Percentiles rank a stretch among this genome's conserved stretches.
These are phyloP conservation scores for Neodiprion lecontei DNA, from an alignment of 1,140 invertebrate genomes.

Conservation along the genomic window DNA sequence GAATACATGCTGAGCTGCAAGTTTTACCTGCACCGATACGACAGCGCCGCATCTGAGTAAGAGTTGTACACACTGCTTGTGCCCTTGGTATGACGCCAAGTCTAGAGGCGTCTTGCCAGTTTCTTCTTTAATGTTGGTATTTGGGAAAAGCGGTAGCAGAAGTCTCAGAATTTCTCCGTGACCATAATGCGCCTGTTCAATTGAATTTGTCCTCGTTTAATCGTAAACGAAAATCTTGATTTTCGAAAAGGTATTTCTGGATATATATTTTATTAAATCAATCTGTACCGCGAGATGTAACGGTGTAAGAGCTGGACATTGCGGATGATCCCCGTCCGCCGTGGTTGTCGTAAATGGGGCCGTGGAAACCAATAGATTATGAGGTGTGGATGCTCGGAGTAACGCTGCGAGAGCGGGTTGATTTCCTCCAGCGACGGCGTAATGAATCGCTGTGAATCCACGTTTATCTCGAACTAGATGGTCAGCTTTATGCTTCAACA, in stretches of 20 bases:
- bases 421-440: constrained; percentile 62
- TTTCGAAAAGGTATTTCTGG: constrained; percentile 22
- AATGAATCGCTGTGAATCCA: constrained; percentile 66
- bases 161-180: constrained; percentile 62
- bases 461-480: constrained; percentile 61
- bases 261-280: constrained; percentile 3
- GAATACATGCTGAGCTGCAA: background rate
- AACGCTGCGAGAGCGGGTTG: constrained; percentile 49
- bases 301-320: constrained; percentile 59
- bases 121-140: constrained; percentile 64
- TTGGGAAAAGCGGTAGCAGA: constrained; percentile 62
- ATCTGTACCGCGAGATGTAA: constrained; percentile 67
- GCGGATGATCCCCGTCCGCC: constrained; percentile 31
- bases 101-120: constrained; percentile 68
- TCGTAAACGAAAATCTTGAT: background rate
- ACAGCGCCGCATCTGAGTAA: constrained; percentile 61
- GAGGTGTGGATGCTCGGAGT: constrained; percentile 37
- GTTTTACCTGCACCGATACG: constrained; percentile 51
- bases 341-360: constrained; percentile 14
- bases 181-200: constrained; percentile 61
- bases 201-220: constrained; percentile 1
- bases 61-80: constrained; percentile 63
- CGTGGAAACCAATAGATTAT: background rate
- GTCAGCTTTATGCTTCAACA: constrained; percentile 67
- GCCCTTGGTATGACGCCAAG: constrained; percentile 65